These are phyloP conservation scores for Mythimna loreyi DNA, from an alignment of 2,888 invertebrate species.

Conservation along the genomic window DNA sequence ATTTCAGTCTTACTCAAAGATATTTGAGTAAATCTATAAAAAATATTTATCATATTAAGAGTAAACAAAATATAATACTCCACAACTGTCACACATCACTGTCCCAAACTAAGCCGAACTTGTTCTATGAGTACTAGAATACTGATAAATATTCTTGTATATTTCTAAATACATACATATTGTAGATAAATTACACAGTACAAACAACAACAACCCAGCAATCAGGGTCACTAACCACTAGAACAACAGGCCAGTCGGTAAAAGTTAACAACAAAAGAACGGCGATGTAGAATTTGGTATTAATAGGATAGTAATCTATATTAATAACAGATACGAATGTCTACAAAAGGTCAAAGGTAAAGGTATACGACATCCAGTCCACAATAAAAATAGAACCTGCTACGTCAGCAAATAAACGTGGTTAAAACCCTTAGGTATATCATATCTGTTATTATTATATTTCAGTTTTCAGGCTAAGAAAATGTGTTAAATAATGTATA, in stretches of 20 bases:
- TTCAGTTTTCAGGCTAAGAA: neutral
- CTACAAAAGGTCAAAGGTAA: neutral
- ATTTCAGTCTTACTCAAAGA: conserved; percentile 2
- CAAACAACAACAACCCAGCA: too few species aligned
- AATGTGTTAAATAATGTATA: neutral
- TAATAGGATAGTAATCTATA: neutral
- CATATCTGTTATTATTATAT: neutral
- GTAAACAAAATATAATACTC: too few species aligned
- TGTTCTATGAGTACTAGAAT: too few species aligned
- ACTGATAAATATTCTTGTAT: too few species aligned
- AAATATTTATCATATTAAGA: neutral
- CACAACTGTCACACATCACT: too few species aligned
- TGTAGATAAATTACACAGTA: too few species aligned
- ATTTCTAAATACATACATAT: too few species aligned
- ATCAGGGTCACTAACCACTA: too few species aligned
- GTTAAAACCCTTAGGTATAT: too few species aligned
- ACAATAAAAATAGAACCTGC: neutral
- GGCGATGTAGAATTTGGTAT: neutral
- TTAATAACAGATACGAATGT: neutral
- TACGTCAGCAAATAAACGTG: too few species aligned
- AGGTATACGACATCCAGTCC: neutral
- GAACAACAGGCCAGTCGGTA: too few species aligned
- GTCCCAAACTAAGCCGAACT: too few species aligned
- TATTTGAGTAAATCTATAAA: neutral
- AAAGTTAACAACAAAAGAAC: neutral